phyloP scores from a whole-genome alignment of 2,888 invertebrate genomes.

The Heteromyza rotundicornis region DNA sequence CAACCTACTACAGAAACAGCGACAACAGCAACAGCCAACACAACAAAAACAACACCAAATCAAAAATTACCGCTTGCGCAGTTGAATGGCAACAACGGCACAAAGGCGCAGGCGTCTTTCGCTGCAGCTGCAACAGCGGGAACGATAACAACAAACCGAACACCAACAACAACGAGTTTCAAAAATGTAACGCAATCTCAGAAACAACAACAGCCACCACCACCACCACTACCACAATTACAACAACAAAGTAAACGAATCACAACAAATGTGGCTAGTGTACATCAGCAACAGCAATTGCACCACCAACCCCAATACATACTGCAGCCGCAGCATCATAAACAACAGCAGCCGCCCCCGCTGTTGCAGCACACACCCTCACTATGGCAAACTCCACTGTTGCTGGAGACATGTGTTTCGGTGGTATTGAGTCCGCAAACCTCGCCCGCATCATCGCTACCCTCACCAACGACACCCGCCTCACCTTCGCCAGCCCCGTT shows the following conservation, averaged over 20 bases:
- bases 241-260: constrained; percentile 41
- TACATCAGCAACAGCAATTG: constrained; percentile 48
- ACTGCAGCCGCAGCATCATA: constrained; percentile 35
- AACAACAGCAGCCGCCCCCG: constrained; percentile 44
- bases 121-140: constrained; percentile 25
- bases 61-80: constrained; percentile 33
- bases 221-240: constrained; percentile 36
- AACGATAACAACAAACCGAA: constrained; percentile 34
- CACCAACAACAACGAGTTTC: constrained; percentile 42
- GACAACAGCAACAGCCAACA: constrained; percentile 21
- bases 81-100: constrained; percentile 37
- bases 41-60: constrained; percentile 21
- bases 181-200: constrained; percentile 54
- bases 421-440: constrained; percentile 29
- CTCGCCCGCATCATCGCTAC: constrained; percentile 45
- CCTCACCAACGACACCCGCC: constrained; percentile 34
- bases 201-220: constrained; percentile 33
- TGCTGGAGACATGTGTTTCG: constrained; percentile 51
- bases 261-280: constrained; percentile 49
- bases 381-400: constrained; percentile 55
- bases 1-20: too few species aligned
- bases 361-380: constrained; percentile 51
- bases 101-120: constrained; percentile 52
- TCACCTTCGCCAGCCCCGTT: constrained; percentile 31
- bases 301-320: too few species aligned